Percentiles rank a stretch among this genome's conserved stretches.
Conservation (phyloP, 2,113 vertebrate genomes). For the Carassius auratus region DNA sequence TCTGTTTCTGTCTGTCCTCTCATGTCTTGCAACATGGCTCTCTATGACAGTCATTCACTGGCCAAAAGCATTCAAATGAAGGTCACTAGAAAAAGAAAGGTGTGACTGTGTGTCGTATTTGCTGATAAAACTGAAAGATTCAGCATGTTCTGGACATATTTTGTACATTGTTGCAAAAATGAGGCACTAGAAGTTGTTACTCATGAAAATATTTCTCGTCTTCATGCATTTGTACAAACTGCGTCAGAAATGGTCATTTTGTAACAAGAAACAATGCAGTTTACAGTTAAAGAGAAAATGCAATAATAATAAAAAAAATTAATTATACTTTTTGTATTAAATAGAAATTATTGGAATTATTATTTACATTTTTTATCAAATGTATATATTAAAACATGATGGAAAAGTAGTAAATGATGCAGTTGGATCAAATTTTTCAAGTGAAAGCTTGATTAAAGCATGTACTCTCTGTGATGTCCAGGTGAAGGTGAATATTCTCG, state of each 20-base stretch:
- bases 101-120: background rate
- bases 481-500: slow-evolving; percentile 97
- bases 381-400: no score
- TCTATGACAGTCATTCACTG: background rate
- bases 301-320: no score
- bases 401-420: no score
- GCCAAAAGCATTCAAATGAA: background rate
- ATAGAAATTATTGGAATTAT: no score
- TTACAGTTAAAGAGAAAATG: no score
- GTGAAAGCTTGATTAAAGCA: no score
- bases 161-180: background rate
- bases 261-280: background rate
- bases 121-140: background rate
- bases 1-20: background rate
- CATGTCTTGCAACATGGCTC: background rate
- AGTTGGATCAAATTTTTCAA: no score
- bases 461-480: slow-evolving; percentile 55
- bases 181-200: background rate
- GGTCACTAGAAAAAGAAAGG: no score
- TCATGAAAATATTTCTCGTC: no score
- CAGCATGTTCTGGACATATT: background rate
- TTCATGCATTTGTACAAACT: background rate
- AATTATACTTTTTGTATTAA: no score
- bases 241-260: no score
- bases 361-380: no score